These are phyloP conservation scores for Meloidogyne floridensis DNA, from an alignment of 1,140 invertebrate species.

Conservation along the genomic window DNA sequence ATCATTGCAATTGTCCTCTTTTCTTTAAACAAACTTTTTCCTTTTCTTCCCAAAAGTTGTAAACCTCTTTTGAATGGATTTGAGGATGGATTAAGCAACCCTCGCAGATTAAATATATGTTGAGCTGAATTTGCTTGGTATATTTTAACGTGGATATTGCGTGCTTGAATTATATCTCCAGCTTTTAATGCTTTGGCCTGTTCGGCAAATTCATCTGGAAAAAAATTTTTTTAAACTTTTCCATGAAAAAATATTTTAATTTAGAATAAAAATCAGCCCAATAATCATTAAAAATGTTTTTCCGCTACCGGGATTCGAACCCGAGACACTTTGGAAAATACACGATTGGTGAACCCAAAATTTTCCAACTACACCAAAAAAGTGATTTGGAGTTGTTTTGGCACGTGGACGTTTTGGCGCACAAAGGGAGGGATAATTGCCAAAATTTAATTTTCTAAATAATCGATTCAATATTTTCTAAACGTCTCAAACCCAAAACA, in stretches of 20 bases:
- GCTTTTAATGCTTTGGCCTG: conserved; percentile 1
- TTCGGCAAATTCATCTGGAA: background rate
- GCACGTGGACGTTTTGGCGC: no score
- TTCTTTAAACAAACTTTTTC: background rate
- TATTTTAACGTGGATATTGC: background rate
- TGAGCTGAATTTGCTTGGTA: background rate
- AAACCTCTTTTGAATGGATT: background rate
- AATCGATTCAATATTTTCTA: no score
- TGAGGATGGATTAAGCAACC: background rate
- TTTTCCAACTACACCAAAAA: background rate
- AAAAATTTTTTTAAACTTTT: background rate
- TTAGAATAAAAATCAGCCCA: no score
- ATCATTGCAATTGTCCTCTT: background rate
- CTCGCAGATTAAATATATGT: background rate
- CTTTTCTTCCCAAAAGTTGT: background rate
- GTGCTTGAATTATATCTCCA: background rate
- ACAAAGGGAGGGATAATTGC: no score
- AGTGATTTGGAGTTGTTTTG: no score
- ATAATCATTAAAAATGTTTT: no score
- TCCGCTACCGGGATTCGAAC: no score
- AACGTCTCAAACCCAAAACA: no score
- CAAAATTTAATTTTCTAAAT: no score
- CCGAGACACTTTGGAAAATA: no score
- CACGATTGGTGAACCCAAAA: background rate
- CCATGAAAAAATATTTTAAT: background rate